Conservation (phyloP, 1,140 invertebrate species). For the Pachyrhynchus sulphureomaculatus region DNA sequence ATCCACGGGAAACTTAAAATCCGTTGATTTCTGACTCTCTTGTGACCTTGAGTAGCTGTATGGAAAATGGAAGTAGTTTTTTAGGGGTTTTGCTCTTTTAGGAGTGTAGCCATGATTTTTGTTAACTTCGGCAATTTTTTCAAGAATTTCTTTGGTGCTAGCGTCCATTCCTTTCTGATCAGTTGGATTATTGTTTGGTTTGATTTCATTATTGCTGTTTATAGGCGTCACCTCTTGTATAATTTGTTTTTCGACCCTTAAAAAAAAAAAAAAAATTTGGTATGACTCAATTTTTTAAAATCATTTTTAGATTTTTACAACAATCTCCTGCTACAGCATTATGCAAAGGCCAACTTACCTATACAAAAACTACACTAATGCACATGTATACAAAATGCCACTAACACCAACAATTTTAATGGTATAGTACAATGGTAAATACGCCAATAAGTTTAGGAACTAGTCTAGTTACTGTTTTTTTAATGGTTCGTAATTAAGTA, state of each 20-base stretch:
- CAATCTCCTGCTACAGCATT: slow-evolving; percentile 15
- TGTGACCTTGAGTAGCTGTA: slow-evolving; percentile 35
- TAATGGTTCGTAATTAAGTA: too few species aligned
- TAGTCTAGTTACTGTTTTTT: too few species aligned
- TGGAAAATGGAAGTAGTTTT: slow-evolving; percentile 37
- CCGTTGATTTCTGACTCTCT: background rate
- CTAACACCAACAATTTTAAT: slow-evolving; percentile 17
- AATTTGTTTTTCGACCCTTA: slow-evolving; percentile 55
- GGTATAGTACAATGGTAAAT: slow-evolving; percentile 3
- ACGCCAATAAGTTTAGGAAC: background rate
- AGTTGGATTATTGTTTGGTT: background rate
- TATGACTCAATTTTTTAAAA: background rate
- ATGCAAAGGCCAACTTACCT: slow-evolving; percentile 35
- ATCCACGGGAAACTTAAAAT: slow-evolving; percentile 32
- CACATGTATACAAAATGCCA: slow-evolving; percentile 10
- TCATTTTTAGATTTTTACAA: background rate
- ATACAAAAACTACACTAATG: slow-evolving; percentile 33
- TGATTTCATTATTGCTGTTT: background rate
- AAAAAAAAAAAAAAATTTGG: slow-evolving; percentile 47
- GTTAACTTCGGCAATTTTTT: slow-evolving; percentile 57
- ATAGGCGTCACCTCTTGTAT: slow-evolving; percentile 37
- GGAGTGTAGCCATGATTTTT: slow-evolving; percentile 43
- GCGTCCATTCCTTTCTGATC: slow-evolving; percentile 32
- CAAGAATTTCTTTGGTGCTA: slow-evolving; percentile 54
- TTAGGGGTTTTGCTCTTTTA: slow-evolving; percentile 32